These are phyloP conservation scores for Drosophila nigritarsus DNA, from an alignment of 2,888 invertebrate genomes.

Conservation along the genomic window DNA sequence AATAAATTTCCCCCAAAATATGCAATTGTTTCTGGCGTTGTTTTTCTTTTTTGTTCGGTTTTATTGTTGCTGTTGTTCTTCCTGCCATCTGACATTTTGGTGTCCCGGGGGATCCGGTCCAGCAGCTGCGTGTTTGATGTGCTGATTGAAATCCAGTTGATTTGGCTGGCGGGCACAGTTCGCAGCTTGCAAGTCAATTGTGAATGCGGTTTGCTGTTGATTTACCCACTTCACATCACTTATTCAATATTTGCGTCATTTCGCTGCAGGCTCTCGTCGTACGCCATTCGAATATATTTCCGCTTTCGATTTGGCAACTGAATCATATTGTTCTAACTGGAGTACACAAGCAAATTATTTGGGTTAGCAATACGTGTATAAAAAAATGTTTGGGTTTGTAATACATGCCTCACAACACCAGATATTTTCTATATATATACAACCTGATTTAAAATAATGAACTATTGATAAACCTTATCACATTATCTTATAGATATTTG, in stretches of 20 bases:
- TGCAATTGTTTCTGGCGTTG: conserved; percentile 1
- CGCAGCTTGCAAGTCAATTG: conserved; percentile 15
- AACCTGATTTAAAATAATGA: background rate
- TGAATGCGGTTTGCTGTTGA: conserved; percentile 10
- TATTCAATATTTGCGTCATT: conserved; percentile 25
- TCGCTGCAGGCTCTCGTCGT: conserved; percentile 13
- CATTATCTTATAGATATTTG: background rate
- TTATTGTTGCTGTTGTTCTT: conserved; percentile 10
- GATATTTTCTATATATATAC: background rate
- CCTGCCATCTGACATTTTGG: background rate
- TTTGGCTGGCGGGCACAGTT: conserved; percentile 10
- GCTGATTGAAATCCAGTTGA: conserved; percentile 47
- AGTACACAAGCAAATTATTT: background rate
- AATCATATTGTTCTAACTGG: background rate
- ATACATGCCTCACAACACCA: background rate
- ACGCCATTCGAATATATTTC: conserved; percentile 5
- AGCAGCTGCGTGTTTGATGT: conserved; percentile 35
- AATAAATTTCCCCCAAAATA: conserved; percentile 39
- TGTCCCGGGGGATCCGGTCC: background rate
- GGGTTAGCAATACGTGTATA: background rate
- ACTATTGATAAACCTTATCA: background rate
- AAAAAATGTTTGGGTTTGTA: background rate
- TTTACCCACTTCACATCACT: conserved; percentile 16
- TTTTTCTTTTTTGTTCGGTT: background rate
- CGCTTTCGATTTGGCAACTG: background rate